phyloP scores from a whole-genome alignment of 2,113 vertebrate species.

The Bos javanicus region DNA sequence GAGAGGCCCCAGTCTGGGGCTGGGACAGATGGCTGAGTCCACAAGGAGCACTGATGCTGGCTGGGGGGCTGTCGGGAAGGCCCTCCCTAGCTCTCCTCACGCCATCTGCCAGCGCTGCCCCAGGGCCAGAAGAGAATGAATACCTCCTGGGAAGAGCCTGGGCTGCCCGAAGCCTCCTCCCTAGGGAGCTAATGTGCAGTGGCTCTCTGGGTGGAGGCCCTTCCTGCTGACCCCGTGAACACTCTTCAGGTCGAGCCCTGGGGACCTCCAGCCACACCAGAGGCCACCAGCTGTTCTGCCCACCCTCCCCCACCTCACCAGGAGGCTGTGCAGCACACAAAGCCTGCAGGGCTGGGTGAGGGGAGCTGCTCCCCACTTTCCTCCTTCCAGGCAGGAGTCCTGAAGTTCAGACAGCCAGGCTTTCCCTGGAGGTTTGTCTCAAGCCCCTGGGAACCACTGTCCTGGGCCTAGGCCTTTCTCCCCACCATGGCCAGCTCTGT shows the following conservation, averaged over 20 bases:
- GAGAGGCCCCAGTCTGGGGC: background rate
- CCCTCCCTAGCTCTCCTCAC: background rate
- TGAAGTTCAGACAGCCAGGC: background rate
- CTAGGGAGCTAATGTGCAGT: background rate
- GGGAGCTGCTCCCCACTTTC: background rate
- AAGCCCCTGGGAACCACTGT: background rate
- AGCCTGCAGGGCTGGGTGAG: background rate
- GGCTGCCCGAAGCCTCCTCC: background rate
- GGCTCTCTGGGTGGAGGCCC: background rate
- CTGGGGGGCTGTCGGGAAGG: background rate
- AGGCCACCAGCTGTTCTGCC: background rate
- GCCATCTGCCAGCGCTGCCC: slow-evolving; percentile 8
- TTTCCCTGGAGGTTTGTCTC: background rate
- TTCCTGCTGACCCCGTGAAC: background rate
- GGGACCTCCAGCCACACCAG: background rate
- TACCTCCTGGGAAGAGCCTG: background rate
- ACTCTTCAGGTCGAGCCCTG: background rate
- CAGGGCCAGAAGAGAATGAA: background rate
- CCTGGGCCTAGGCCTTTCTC: background rate
- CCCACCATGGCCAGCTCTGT: background rate
- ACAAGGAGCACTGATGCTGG: background rate
- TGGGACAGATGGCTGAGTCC: background rate
- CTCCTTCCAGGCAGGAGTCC: background rate
- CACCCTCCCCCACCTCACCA: background rate
- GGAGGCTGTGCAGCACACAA: background rate